These are phyloP conservation scores for Mamestra brassicae DNA, from an alignment of 2,888 invertebrate species.

Conservation along the genomic window DNA sequence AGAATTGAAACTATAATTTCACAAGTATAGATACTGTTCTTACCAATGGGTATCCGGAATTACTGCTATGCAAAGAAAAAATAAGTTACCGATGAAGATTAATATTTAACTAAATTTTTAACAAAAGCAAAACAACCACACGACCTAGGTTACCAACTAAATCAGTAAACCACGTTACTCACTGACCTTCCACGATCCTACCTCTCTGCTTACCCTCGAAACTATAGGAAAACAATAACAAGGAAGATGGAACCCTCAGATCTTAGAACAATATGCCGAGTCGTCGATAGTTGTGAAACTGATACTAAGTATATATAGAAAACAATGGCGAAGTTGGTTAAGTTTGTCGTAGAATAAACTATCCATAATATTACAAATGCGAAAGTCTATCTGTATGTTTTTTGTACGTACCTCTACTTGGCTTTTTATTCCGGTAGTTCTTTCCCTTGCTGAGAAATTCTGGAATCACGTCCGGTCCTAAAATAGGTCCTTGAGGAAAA, in stretches of 20 bases:
- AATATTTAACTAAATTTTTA: background rate
- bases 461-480: background rate
- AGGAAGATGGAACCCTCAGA: slow-evolving; percentile 2
- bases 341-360: background rate
- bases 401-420: no score
- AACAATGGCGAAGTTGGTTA: slow-evolving; percentile 1
- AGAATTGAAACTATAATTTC: no score
- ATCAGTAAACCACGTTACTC: background rate
- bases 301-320: slow-evolving; percentile 19
- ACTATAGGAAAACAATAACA: slow-evolving; percentile 41
- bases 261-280: slow-evolving; percentile 20
- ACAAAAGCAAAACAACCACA: background rate
- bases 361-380: background rate
- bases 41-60: no score
- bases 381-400: no score
- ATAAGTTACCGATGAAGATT: no score
- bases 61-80: no score
- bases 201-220: slow-evolving; percentile 6
- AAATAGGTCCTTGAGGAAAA: background rate
- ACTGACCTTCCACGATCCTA: background rate
- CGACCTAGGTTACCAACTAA: background rate
- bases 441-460: background rate
- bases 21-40: no score
- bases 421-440: no score
- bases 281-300: slow-evolving; percentile 27